These are phyloP conservation scores for Amblyraja radiata DNA, from an alignment of 2,797 vertebrate species.

Conservation along the genomic window DNA sequence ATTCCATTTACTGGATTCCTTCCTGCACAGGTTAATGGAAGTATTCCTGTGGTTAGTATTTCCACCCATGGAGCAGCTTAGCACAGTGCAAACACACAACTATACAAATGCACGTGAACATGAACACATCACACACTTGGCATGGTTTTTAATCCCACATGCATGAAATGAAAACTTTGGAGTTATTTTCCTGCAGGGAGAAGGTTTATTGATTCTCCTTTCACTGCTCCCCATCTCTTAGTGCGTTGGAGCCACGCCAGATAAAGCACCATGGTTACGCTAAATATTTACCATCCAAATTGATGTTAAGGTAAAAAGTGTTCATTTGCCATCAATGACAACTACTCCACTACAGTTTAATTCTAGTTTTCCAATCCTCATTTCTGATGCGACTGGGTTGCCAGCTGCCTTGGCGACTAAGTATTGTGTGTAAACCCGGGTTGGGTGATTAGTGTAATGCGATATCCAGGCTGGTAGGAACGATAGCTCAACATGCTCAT, in stretches of 20 bases:
- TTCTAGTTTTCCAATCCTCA: neutral
- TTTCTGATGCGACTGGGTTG: neutral
- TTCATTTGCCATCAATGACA: neutral
- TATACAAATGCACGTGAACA: neutral
- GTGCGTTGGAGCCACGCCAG: neutral
- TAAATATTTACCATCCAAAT: neutral
- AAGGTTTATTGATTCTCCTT: neutral
- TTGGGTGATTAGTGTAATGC: neutral
- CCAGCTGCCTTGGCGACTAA: neutral
- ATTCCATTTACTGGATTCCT: constrained; percentile 4
- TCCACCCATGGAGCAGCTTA: neutral
- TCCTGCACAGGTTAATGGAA: neutral
- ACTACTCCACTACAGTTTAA: neutral
- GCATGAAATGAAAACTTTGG: neutral
- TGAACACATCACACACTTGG: neutral
- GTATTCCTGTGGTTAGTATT: neutral
- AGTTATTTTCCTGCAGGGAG: neutral
- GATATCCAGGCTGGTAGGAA: neutral
- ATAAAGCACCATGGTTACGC: neutral
- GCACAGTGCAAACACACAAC: constrained; percentile 16
- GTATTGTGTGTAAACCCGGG: neutral
- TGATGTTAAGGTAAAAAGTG: neutral
- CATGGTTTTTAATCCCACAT: neutral
- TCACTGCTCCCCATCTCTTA: neutral
- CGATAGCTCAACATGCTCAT: neutral